Conservation (phyloP, 2,888 invertebrate species). For the Eristalis intricaria region DNA sequence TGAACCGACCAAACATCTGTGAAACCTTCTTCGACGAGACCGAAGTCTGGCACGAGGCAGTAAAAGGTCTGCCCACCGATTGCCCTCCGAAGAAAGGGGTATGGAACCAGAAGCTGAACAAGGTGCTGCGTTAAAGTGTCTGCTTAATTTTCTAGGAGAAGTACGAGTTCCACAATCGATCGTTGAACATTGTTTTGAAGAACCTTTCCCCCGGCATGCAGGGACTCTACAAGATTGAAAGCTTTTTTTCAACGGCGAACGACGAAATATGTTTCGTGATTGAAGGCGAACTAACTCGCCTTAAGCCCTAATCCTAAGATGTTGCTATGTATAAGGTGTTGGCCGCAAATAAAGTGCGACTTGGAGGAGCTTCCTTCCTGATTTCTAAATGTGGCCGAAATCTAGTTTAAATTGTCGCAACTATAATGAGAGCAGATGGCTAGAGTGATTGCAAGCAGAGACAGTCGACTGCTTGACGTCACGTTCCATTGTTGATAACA, state of each 20-base stretch:
- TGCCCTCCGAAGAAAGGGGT: background rate
- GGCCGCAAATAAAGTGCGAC: background rate
- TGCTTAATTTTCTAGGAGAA: background rate
- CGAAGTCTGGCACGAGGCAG: background rate
- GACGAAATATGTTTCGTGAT: background rate
- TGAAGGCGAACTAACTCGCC: background rate
- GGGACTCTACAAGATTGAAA: background rate
- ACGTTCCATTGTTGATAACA: too few relatives aligned
- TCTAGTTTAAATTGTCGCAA: too few relatives aligned
- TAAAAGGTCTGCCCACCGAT: background rate
- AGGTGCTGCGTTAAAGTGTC: background rate
- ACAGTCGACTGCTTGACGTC: too few relatives aligned
- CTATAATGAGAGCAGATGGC: too few relatives aligned
- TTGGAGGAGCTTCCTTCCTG: too few relatives aligned
- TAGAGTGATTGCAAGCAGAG: too few relatives aligned
- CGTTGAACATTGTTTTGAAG: background rate
- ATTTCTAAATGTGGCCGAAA: too few relatives aligned
- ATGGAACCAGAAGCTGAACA: background rate
- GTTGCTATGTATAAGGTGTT: background rate
- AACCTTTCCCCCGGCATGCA: background rate
- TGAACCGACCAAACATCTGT: background rate
- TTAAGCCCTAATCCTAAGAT: background rate
- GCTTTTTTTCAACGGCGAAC: background rate
- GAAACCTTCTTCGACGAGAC: background rate
- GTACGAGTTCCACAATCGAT: background rate